Percentiles rank a stretch among this genome's conserved stretches.
phyloP scores from a whole-genome alignment of 2,888 invertebrate genomes.

The Capitulum mitella region DNA sequence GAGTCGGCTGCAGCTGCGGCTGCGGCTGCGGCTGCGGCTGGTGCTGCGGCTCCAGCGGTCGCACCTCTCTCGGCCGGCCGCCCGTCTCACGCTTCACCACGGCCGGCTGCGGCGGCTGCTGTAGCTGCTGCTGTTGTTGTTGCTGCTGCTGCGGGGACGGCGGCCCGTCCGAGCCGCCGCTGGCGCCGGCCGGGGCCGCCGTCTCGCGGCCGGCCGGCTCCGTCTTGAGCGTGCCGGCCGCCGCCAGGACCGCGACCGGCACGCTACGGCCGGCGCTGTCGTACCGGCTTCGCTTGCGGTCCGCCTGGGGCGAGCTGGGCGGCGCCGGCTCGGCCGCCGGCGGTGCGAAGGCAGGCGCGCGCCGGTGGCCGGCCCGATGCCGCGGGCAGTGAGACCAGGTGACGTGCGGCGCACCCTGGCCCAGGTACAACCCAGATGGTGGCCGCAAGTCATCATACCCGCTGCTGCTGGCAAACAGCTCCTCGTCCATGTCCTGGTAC shows the following conservation, averaged over 20 bases:
- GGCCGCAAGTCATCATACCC: not conserved
- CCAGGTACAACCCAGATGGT: not conserved
- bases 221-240: not conserved
- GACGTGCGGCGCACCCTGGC: not conserved
- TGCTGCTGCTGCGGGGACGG: not conserved
- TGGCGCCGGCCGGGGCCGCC: not conserved
- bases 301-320: not conserved
- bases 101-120: not conserved
- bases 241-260: not conserved
- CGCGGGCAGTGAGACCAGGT: not conserved
- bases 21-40: too few species aligned
- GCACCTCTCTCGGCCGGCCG: not conserved
- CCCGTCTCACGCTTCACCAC: not conserved
- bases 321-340: not conserved
- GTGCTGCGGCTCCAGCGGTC: not conserved
- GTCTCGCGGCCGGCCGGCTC: not conserved
- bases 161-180: not conserved
- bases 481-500: not conserved
- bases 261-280: slow-evolving; percentile 7
- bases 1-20: too few species aligned
- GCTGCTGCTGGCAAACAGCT: not conserved
- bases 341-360: not conserved
- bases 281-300: not conserved
- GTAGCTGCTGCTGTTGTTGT: not conserved
- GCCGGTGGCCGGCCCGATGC: not conserved